Evolutionary conservation across 2,888 invertebrate genomes (phyloP).

Genomic region (Aphrophora alni): DNA sequence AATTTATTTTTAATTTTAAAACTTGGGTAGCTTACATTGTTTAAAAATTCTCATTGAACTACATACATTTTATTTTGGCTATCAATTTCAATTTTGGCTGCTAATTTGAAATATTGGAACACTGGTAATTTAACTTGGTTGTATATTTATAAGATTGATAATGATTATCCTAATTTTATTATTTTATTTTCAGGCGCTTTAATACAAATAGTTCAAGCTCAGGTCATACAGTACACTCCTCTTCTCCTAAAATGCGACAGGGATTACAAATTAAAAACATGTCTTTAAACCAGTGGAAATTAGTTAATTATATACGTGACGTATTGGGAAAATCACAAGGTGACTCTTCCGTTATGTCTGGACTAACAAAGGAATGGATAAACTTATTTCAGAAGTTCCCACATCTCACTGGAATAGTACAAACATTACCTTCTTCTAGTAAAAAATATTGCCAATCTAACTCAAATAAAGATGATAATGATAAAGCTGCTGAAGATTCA

Average conservation of each 20-base stretch:
- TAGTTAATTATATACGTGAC: conserved; percentile 59
- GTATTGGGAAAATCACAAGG: conserved; percentile 59
- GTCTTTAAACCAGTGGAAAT: conserved; percentile 60
- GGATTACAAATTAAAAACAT: conserved; percentile 48
- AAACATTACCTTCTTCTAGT: conserved; percentile 46
- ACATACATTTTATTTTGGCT: too few species aligned
- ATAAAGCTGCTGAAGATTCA: not conserved
- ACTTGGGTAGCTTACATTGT: too few species aligned
- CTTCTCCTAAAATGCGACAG: conserved; percentile 25
- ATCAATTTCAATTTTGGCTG: too few species aligned
- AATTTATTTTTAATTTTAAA: too few species aligned
- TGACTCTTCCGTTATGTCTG: conserved; percentile 58
- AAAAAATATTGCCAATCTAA: conserved; percentile 43
- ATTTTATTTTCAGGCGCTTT: conserved; percentile 38
- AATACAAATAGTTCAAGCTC: conserved; percentile 33
- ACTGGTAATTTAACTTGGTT: too few species aligned
- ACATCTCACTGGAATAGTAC: conserved; percentile 55
- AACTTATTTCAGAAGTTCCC: conserved; percentile 61
- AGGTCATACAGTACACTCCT: not conserved
- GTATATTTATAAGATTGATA: too few species aligned
- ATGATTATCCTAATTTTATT: too few species aligned
- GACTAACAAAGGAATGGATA: conserved; percentile 61
- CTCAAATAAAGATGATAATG: not conserved
- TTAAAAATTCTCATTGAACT: too few species aligned
- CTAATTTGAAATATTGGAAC: too few species aligned